Percentiles rank a stretch among this genome's conserved stretches.
These are phyloP conservation scores for Empidonax traillii DNA, from an alignment of 2,113 vertebrate genomes.

Conservation along the genomic window DNA sequence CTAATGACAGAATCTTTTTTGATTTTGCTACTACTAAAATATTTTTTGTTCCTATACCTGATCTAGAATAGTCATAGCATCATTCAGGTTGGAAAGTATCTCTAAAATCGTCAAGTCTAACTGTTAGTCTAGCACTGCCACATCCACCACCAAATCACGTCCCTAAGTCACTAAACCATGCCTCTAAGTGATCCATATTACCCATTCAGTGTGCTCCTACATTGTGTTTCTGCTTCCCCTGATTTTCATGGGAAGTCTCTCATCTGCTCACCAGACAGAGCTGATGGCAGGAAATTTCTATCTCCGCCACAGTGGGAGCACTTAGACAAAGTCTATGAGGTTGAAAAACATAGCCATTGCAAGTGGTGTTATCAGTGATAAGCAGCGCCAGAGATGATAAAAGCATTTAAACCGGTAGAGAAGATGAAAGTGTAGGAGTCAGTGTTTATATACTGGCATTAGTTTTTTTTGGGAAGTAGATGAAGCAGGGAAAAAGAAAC, in stretches of 20 bases:
- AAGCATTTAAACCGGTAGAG: neutral
- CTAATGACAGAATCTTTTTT: neutral
- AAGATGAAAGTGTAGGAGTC: neutral
- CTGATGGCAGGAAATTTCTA: neutral
- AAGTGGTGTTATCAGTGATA: neutral
- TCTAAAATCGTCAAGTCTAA: neutral
- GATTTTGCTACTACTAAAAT: neutral
- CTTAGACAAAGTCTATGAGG: neutral
- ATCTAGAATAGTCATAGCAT: neutral
- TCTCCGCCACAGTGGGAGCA: neutral
- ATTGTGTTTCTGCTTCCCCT: neutral
- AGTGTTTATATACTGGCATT: neutral
- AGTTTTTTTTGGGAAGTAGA: neutral
- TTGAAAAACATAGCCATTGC: neutral
- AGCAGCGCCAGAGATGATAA: neutral
- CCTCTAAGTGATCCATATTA: neutral
- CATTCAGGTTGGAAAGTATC: neutral
- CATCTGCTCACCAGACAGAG: constrained; percentile 2
- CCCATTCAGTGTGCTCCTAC: neutral
- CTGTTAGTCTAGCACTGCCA: neutral
- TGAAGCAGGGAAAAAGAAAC: neutral
- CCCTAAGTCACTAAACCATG: neutral
- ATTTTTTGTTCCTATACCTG: neutral
- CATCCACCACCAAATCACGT: neutral
- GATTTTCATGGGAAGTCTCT: neutral